A percentile compares a stretch with the other conserved stretches of the same genome.
These are phyloP conservation scores for Austrofundulus limnaeus DNA, from an alignment of 2,113 vertebrate species.

Conservation along the genomic window DNA sequence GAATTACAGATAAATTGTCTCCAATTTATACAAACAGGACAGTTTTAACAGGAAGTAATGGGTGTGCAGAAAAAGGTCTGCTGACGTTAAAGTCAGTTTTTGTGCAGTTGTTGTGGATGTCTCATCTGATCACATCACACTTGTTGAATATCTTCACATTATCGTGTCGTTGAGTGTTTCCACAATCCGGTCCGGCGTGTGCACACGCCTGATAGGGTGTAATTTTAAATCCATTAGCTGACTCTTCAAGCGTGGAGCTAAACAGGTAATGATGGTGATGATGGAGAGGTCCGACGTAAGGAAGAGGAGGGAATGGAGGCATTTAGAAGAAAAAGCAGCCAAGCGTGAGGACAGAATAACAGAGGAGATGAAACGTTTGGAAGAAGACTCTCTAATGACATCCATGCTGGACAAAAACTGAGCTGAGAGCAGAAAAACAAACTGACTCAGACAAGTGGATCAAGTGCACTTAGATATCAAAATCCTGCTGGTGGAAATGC, in stretches of 20 bases:
- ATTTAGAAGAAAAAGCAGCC: background rate
- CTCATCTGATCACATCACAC: too few species aligned
- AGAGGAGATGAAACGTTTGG: background rate
- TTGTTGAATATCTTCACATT: background rate
- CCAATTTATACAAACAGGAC: too few species aligned
- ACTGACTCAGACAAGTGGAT: background rate
- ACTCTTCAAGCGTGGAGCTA: background rate
- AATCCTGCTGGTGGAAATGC: background rate
- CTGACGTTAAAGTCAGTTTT: too few species aligned
- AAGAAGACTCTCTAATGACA: background rate
- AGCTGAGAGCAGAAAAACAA: background rate
- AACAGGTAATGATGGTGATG: background rate
- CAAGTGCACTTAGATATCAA: background rate
- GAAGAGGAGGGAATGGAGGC: background rate
- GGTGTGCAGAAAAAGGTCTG: too few species aligned
- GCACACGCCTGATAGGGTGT: background rate
- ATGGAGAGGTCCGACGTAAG: slow-evolving; percentile 1
- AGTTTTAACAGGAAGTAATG: too few species aligned
- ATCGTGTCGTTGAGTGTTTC: background rate
- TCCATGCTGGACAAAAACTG: background rate
- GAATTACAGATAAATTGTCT: too few species aligned
- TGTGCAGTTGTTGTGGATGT: too few species aligned
- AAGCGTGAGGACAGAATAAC: background rate
- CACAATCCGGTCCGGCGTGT: background rate
- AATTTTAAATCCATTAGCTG: slow-evolving; percentile 5